phyloP scores from a whole-genome alignment of 1,140 invertebrate genomes.

The Rhagoletis zephyria region DNA sequence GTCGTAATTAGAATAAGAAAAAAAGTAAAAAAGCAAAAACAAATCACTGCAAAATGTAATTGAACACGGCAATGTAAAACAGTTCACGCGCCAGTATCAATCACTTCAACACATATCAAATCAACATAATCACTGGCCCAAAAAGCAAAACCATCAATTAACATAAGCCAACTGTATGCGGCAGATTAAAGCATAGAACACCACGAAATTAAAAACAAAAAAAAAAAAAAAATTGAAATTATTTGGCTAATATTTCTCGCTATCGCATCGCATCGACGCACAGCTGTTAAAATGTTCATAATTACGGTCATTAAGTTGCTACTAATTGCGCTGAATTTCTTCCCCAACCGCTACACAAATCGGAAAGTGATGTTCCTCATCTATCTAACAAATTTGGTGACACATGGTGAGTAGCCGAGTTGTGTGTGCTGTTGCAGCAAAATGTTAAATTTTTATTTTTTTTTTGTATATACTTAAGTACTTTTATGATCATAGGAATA shows the following conservation, averaged over 20 bases:
- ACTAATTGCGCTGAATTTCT: conserved; percentile 72
- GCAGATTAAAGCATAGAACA: too few relatives aligned
- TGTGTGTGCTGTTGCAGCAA: background rate
- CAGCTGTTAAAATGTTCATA: conserved; percentile 65
- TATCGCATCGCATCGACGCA: background rate
- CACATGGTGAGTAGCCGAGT: conserved; percentile 67
- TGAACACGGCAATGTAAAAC: background rate
- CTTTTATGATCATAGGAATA: background rate
- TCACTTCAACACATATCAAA: conserved; percentile 44
- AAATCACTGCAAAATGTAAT: background rate
- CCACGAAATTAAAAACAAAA: background rate
- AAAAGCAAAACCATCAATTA: background rate
- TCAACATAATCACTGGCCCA: background rate
- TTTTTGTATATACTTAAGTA: background rate
- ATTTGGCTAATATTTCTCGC: conserved; percentile 1
- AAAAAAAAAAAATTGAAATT: background rate
- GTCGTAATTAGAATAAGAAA: too few relatives aligned
- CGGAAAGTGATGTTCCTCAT: conserved; percentile 72
- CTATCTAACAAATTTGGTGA: conserved; percentile 71
- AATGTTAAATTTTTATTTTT: conserved; percentile 2
- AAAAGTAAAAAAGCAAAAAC: background rate
- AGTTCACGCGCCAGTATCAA: background rate
- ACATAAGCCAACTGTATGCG: background rate
- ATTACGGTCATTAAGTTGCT: conserved; percentile 72
- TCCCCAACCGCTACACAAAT: conserved; percentile 72